Evolutionary conservation across 2,888 invertebrate species (phyloP), one percentile per base, ranked within the genome.

Genomic region (Drosophila mulleri): DNA sequence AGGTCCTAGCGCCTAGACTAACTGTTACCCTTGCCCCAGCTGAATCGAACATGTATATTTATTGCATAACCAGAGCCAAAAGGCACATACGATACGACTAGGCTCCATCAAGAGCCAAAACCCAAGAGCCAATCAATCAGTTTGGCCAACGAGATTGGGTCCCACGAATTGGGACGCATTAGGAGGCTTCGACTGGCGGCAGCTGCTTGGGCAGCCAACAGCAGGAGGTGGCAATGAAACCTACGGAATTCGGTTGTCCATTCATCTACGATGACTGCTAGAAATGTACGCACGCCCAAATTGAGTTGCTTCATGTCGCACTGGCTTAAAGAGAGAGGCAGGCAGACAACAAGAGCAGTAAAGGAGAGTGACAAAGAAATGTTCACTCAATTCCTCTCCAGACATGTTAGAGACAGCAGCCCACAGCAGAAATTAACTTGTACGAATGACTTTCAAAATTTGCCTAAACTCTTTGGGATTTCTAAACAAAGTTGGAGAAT

Each of bases 101-200:
- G 44, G 68, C 59, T 48, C 53, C 69, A 63, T 53, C 74, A 62
- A n/a, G 50, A 72, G 56, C 60, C 72, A 53, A 66, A 72, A 48
- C 20, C 61, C 53, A 11, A 67, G 62, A 73, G 69, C 61, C 62
- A 76, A 76, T 76, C 78, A 78, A 74, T 78, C 75, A 78, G 59
- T 29, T 67, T 59, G 18, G n/a, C n/a, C 41, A 16, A 35, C 8
- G 41, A 29, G 56, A 14, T 5, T 20, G 26, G 41, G 7, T 14
- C 9, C 39, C 8, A 41, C 41, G 8, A 41, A 41, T 16, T 41
- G 41, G 41, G 41, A 41, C 41, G 53, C 23, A 53, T 39, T 35
- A 20, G 50, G 32, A 6, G 50, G 32, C 50, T 14, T 12, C 18
- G 50, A 50, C 39, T 54, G 20, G 29, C 45, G 44, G 52, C 47